Percentiles rank a stretch among this genome's conserved stretches.
Evolutionary conservation across 1,140 invertebrate species (phyloP).

Genomic region (Cardiocondyla obscurior): DNA sequence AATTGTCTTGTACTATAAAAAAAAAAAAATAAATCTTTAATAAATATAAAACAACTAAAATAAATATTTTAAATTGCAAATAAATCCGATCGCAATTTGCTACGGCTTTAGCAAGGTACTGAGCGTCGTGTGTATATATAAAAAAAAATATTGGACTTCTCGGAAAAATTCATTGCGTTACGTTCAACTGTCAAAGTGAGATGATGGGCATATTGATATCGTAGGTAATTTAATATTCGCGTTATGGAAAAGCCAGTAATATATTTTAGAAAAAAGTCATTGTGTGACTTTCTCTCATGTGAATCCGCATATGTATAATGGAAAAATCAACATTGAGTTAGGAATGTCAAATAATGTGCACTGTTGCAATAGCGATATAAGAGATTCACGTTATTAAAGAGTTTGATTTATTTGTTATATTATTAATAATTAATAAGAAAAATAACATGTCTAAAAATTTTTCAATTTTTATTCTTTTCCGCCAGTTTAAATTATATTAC

Average conservation of each 20-base stretch:
- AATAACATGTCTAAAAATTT: no score
- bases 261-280: constrained; percentile 21
- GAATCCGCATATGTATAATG: background rate
- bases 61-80: background rate
- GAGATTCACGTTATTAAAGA: background rate
- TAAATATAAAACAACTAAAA: background rate
- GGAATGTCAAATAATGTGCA: constrained; percentile 2
- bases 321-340: background rate
- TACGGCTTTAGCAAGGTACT: background rate
- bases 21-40: no score
- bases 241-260: constrained; percentile 5
- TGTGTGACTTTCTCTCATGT: background rate
- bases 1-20: no score
- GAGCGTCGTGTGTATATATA: background rate
- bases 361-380: background rate
- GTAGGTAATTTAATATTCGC: constrained; percentile 36
- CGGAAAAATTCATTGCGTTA: constrained; percentile 13
- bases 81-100: background rate
- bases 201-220: constrained; percentile 6
- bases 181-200: constrained; percentile 10
- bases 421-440: no score
- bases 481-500: no score
- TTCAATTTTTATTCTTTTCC: no score
- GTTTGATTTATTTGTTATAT: background rate
- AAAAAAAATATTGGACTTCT: background rate